Base-by-base conservation (phyloP, 2,888 invertebrate genomes). In the Ischnura elegans region DNA sequence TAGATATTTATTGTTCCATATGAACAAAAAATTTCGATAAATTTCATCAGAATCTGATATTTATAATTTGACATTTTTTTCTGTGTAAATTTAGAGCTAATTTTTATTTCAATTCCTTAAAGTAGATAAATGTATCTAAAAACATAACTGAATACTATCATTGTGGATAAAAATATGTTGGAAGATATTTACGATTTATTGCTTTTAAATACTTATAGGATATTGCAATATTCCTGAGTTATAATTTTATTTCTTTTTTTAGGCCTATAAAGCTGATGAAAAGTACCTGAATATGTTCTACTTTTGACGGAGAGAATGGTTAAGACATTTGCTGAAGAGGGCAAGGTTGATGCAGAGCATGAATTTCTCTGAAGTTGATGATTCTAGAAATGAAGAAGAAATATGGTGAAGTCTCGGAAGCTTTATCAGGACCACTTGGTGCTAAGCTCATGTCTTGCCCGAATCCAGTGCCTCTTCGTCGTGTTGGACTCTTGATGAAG, bases 261-360 rank as follows among this genome's bases (percentile, higher is more conserved):
- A 95, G 95, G 95, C 95, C n/a, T 95, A 95, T 94, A 94, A 94
- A 93, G 94, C 95, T 42, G 95, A 95, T 55, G 95, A 95, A 96
- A 96, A 87, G 95, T 97, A 66, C 96, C 97, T 0, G 96, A 96
- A 95, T 97, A 97, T 94, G 97, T 98, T 46, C 97, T 99, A 51
- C 97, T 98, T 2, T 96, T 99, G 94, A 99, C 99, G 10, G 99
- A 99, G 96, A 97, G 98, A 95, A 99, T 99, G 99, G 97, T 99
- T 47, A 97, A 98, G 94, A 99, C 99, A 96, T 97, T 98, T 95
- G 98, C 99, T 93, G 96, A 97, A 8, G 98, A 99, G 94, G 98
- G 98, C 94, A 98, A 98, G 96, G 97, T 99, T 95, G 98, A 99
- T 95, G 98, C 99, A 0, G 99, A 99, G 95, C 99, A 99, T 96